Percentiles rank a stretch among this genome's conserved stretches.
Evolutionary conservation across 2,113 vertebrate species (phyloP).

Genomic region (Indicator indicator): DNA sequence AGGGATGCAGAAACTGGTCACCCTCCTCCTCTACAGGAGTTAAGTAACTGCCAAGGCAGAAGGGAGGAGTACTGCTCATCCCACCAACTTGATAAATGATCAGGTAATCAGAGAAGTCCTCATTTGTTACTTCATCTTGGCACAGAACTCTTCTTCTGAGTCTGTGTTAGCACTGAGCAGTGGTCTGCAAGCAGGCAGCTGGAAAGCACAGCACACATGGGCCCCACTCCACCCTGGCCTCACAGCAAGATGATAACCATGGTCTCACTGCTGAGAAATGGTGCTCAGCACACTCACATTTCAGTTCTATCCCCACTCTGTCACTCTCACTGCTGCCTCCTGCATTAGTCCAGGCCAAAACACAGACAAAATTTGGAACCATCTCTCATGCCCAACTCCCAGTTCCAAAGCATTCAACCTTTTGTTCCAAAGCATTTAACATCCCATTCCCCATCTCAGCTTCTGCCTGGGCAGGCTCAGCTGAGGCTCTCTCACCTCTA

Average conservation of each 20-base stretch:
- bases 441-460: neutral
- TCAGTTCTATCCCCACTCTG: neutral
- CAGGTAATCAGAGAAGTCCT: neutral
- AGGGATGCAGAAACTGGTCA: neutral
- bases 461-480: neutral
- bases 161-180: neutral
- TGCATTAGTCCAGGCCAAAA: neutral
- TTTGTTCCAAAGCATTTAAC: no score
- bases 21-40: slow-evolving; percentile 13
- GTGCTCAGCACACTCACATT: neutral
- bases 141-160: neutral
- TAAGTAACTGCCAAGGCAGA: slow-evolving; percentile 43
- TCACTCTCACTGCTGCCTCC: neutral
- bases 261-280: neutral
- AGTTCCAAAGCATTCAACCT: neutral
- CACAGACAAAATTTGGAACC: neutral
- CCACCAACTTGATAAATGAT: neutral
- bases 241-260: neutral
- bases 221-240: neutral
- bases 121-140: neutral
- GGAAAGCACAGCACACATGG: neutral
- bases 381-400: neutral
- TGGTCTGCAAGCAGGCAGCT: neutral
- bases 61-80: slow-evolving; percentile 19
- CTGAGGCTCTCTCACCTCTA: slow-evolving; percentile 83